Conservation (phyloP, 2,888 invertebrate species). For the Phorcus lineatus region DNA sequence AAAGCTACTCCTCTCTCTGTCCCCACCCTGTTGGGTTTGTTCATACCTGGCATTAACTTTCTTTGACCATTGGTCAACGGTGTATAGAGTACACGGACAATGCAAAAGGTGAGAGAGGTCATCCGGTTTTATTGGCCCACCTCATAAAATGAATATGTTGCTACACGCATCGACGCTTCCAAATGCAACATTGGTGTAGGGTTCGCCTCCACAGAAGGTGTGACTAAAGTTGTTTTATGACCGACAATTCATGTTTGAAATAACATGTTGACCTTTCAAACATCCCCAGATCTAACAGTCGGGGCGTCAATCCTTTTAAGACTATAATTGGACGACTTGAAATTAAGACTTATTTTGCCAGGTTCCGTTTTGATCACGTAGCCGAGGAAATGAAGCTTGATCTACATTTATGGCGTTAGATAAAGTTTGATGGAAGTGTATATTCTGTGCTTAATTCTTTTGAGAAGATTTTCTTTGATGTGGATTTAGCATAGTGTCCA, state of each 20-base stretch:
- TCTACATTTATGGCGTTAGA: no score
- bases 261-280: neutral
- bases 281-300: neutral
- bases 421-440: no score
- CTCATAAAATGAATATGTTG: constrained; percentile 15
- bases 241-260: neutral
- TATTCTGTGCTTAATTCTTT: no score
- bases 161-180: neutral
- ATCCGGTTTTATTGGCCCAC: neutral
- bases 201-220: neutral
- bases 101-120: neutral
- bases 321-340: neutral
- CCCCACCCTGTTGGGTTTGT: neutral
- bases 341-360: neutral
- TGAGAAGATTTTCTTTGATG: no score
- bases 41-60: neutral
- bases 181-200: neutral
- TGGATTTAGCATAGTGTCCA: no score
- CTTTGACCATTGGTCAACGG: neutral
- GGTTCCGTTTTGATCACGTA: neutral
- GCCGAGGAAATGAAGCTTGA: no score
- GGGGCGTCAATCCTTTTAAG: neutral
- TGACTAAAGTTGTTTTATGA: neutral
- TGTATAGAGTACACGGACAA: neutral
- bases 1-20: no score